Conservation (phyloP, 1,140 invertebrate species). For the Drosophila baimaii region DNA sequence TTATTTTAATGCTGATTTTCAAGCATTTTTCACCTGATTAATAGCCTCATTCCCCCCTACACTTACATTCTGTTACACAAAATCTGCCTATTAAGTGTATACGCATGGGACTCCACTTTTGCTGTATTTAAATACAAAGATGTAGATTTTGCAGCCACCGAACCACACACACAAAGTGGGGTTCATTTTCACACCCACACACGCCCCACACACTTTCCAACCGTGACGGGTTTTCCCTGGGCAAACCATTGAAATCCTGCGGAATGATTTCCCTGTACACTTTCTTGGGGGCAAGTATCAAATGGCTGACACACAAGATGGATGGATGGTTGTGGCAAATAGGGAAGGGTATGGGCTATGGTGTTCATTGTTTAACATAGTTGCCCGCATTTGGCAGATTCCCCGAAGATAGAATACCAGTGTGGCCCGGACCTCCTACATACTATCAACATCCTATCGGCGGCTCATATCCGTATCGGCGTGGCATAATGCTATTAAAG, state of each 20-base stretch:
- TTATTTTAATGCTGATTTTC: background rate
- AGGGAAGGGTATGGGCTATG: background rate
- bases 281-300: slow-evolving; percentile 8
- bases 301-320: slow-evolving; percentile 13
- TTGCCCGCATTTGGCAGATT: slow-evolving; percentile 14
- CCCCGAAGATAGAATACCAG: background rate
- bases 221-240: slow-evolving; percentile 8
- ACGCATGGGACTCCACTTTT: background rate
- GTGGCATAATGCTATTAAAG: slow-evolving; percentile 10
- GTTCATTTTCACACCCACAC: slow-evolving; percentile 9
- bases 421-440: no score
- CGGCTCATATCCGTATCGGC: background rate
- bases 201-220: background rate
- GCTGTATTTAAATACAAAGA: slow-evolving; percentile 11
- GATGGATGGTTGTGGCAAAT: slow-evolving; percentile 3
- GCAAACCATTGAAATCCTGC: slow-evolving; percentile 1
- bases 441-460: background rate
- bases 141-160: background rate
- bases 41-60: background rate
- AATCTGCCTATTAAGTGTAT: background rate
- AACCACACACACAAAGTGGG: background rate
- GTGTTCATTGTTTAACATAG: slow-evolving; percentile 11
- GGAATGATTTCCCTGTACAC: slow-evolving; percentile 17
- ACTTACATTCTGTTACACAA: slow-evolving; percentile 1
- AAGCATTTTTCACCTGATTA: background rate